Percentiles rank a stretch among this genome's conserved stretches.
Conservation (phyloP, 2,888 invertebrate species). For the Fabriciana adippe region DNA sequence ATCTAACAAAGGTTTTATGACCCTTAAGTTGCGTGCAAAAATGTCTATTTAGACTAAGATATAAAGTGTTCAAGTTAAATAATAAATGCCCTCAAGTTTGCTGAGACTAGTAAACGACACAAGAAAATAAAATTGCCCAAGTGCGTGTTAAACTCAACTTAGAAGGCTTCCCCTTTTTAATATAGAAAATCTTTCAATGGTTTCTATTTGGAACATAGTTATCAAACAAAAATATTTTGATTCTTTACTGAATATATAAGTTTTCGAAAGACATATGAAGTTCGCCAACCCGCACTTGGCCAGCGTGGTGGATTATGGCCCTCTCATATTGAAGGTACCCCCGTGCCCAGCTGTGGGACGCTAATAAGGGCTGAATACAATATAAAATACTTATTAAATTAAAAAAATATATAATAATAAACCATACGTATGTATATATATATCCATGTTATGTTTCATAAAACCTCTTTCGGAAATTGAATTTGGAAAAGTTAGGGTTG, state of each 20-base stretch:
- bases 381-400: too few species aligned
- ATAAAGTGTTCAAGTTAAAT: constrained; percentile 24
- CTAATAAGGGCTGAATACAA: too few species aligned
- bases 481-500: too few species aligned
- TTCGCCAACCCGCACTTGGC: too few species aligned
- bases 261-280: too few species aligned
- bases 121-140: constrained; percentile 19
- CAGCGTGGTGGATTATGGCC: too few species aligned
- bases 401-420: too few species aligned
- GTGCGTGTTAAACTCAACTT: constrained; percentile 30
- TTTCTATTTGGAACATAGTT: constrained; percentile 5
- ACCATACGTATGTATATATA: too few species aligned
- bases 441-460: too few species aligned
- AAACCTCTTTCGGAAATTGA: too few species aligned
- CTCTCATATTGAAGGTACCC: too few species aligned
- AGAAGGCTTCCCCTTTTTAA: constrained; percentile 17
- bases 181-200: constrained; percentile 20
- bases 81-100: constrained; percentile 18
- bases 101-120: constrained; percentile 10
- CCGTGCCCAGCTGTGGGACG: too few species aligned
- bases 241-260: background rate
- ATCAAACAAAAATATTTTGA: constrained; percentile 5
- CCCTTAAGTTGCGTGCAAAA: constrained; percentile 17
- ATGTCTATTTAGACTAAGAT: background rate
- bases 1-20: constrained; percentile 10